Evolutionary conservation across 2,888 invertebrate species (phyloP).

Genomic region (Lasioglossum calceatum): DNA sequence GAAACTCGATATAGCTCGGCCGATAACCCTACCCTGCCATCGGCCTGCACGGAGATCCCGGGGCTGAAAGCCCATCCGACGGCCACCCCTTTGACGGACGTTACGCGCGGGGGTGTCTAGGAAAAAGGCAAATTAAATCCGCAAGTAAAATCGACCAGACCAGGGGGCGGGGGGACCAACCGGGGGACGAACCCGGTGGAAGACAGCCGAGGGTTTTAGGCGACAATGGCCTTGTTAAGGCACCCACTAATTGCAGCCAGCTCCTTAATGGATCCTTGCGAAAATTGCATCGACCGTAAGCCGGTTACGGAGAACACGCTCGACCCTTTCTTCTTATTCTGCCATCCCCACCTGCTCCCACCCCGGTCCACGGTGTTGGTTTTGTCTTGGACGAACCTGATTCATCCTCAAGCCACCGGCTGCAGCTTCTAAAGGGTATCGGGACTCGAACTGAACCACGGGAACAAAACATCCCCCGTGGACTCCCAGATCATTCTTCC

Average conservation of each 20-base stretch:
- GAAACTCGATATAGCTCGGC: constrained; percentile 75
- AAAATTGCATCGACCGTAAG: constrained; percentile 79
- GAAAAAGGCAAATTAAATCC: constrained; percentile 76
- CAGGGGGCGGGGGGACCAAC: neutral
- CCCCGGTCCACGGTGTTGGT: constrained; percentile 14
- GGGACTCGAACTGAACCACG: neutral
- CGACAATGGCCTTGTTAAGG: constrained; percentile 80
- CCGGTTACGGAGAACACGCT: constrained; percentile 67
- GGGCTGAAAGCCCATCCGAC: constrained; percentile 47
- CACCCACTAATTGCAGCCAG: constrained; percentile 77
- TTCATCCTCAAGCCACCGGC: constrained; percentile 27
- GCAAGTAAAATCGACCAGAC: constrained; percentile 69
- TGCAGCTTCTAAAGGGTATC: constrained; percentile 33
- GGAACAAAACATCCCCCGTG: constrained; percentile 3
- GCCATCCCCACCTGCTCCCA: neutral
- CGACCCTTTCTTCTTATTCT: constrained; percentile 53
- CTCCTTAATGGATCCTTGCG: constrained; percentile 78
- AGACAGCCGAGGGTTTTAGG: constrained; percentile 54
- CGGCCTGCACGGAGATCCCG: constrained; percentile 18
- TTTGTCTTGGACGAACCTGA: constrained; percentile 42
- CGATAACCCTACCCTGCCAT: constrained; percentile 65
- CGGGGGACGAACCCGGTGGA: constrained; percentile 15
- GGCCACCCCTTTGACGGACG: constrained; percentile 68
- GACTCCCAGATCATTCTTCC: neutral
- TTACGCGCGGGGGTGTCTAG: constrained; percentile 49